These are phyloP conservation scores for Tetramorium alpestre DNA, from an alignment of 1,140 invertebrate species.

Conservation along the genomic window DNA sequence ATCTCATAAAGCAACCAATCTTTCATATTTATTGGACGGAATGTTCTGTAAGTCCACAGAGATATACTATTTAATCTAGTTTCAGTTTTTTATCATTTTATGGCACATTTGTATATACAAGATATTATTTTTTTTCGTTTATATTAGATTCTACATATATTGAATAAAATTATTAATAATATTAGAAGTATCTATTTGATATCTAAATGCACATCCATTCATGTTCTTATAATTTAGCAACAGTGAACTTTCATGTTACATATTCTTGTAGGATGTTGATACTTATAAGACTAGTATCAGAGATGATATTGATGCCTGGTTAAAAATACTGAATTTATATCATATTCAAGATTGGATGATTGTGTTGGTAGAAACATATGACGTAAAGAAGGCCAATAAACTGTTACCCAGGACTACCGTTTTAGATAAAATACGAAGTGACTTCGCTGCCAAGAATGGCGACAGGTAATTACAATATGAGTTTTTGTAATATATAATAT, in stretches of 20 bases:
- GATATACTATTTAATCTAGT: background rate
- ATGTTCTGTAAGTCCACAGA: slow-evolving; percentile 90
- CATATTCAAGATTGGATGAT: slow-evolving; percentile 97
- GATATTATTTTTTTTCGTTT: slow-evolving; percentile 16
- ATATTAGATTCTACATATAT: background rate
- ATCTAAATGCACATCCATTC: background rate
- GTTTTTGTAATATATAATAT: background rate
- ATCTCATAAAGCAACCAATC: slow-evolving; percentile 94
- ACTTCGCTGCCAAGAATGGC: slow-evolving; percentile 96
- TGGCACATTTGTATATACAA: slow-evolving; percentile 26
- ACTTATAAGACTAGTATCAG: slow-evolving; percentile 93
- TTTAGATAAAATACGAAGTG: slow-evolving; percentile 96
- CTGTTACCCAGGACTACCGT: slow-evolving; percentile 96
- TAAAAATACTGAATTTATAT: slow-evolving; percentile 90
- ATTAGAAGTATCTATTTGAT: background rate
- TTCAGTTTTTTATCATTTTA: background rate
- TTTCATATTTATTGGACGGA: slow-evolving; percentile 98
- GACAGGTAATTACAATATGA: slow-evolving; percentile 87
- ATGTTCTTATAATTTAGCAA: slow-evolving; percentile 31
- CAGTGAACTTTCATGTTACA: slow-evolving; percentile 6
- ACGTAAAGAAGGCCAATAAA: slow-evolving; percentile 96
- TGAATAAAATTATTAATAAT: background rate
- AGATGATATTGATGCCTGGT: slow-evolving; percentile 96
- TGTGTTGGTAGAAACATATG: slow-evolving; percentile 96
- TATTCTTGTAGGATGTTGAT: slow-evolving; percentile 93